Evolutionary conservation across 2,888 invertebrate species (phyloP).

Genomic region (Drosophila antonietae): DNA sequence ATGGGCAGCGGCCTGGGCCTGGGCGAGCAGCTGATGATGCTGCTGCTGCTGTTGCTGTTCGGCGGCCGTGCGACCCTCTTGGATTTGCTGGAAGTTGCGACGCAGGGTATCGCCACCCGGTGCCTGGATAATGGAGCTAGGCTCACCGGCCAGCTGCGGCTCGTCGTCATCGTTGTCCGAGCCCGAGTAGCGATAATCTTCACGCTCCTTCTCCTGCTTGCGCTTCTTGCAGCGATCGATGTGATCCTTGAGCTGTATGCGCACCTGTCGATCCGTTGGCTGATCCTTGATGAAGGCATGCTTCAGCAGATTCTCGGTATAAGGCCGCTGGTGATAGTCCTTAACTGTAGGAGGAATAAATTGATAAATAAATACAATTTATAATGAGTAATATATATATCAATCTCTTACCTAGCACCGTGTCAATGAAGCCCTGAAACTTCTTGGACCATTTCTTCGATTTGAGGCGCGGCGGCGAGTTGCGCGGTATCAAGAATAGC

Average conservation of each 20-base stretch:
- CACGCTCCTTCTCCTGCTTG: slow-evolving; percentile 94
- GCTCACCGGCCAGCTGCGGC: slow-evolving; percentile 95
- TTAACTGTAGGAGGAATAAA: slow-evolving; percentile 88
- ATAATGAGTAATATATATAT: too few relatives aligned
- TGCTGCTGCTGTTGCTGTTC: slow-evolving; percentile 86
- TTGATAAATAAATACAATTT: not conserved
- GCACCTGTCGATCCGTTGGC: slow-evolving; percentile 98
- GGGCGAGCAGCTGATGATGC: slow-evolving; percentile 78
- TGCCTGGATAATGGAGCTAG: slow-evolving; percentile 95
- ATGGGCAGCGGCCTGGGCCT: slow-evolving; percentile 75
- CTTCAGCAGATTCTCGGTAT: slow-evolving; percentile 98
- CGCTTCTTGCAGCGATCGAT: slow-evolving; percentile 98
- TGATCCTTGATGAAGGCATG: slow-evolving; percentile 99
- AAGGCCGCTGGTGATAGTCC: slow-evolving; percentile 99
- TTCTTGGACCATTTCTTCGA: slow-evolving; percentile 99
- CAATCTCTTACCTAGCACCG: slow-evolving; percentile 88
- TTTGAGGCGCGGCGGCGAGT: slow-evolving; percentile 98
- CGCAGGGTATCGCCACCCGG: slow-evolving; percentile 97
- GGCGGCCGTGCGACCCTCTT: slow-evolving; percentile 90
- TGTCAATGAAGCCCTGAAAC: slow-evolving; percentile 99
- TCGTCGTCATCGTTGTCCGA: slow-evolving; percentile 99
- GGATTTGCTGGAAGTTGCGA: slow-evolving; percentile 99
- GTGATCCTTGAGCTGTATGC: slow-evolving; percentile 99
- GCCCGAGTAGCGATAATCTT: slow-evolving; percentile 95
- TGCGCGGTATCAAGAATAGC: slow-evolving; percentile 98